Conservation (phyloP, 1,140 invertebrate genomes). For the Hormaphis cornu region DNA sequence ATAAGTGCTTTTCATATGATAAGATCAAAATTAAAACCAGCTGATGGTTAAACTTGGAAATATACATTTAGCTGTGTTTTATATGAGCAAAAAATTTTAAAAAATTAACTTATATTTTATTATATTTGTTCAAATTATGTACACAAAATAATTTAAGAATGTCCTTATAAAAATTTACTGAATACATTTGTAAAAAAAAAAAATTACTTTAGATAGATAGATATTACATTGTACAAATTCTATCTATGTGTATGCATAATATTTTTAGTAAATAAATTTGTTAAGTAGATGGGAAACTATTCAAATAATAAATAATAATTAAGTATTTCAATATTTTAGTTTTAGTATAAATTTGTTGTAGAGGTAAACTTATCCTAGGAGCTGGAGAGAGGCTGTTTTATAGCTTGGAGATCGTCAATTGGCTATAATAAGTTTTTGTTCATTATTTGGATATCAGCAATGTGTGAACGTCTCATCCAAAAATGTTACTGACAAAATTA, state of each 20-base stretch:
- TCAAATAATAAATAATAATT: too few species aligned
- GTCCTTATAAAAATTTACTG: background rate
- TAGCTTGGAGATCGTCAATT: constrained; percentile 26
- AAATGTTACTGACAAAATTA: constrained; percentile 62
- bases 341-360: background rate
- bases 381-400: background rate
- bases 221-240: background rate
- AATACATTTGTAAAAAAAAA: constrained; percentile 3
- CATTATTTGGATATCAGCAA: background rate
- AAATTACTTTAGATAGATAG: background rate
- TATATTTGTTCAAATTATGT: constrained; percentile 16
- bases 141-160: constrained; percentile 18
- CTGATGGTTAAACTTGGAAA: background rate
- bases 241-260: background rate
- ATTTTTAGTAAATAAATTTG: constrained; percentile 15
- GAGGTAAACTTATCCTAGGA: background rate
- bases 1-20: constrained; percentile 49
- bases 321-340: background rate
- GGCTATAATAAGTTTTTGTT: constrained; percentile 13
- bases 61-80: background rate
- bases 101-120: background rate
- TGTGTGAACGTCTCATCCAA: constrained; percentile 47
- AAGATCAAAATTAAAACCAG: constrained; percentile 36
- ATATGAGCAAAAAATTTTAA: too few species aligned
- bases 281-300: background rate